Base-by-base conservation (phyloP, 2,888 invertebrate species). In the Cinara cedri region DNA sequence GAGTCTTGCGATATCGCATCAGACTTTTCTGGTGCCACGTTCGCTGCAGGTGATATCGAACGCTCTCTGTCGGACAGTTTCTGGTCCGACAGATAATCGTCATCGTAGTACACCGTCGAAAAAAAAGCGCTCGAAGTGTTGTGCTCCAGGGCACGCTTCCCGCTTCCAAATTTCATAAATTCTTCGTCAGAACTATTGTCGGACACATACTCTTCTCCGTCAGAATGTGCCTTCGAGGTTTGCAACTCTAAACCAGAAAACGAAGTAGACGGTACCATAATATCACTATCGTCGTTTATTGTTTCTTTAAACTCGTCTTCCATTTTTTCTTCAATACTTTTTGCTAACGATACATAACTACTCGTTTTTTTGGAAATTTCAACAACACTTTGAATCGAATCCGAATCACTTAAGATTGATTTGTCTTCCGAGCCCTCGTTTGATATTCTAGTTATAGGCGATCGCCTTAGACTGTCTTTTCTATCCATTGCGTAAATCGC, bases 381-480 rank as follows among this genome's bases (percentile, higher is more conserved):
- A 19, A 54, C 66, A 60, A 70, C 62, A 65, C 68, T 76, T 51
- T 72, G 26, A 13, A 71, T 26, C 6, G 76, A 78, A 68, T 57
- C 81, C 68, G 63, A 75, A 42, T 71, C 46, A 19, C 62, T 71
- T 6, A 54, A 63, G 26, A 80, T n/a, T 13, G 63, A 54, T n/a
- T 71, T 80, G 65, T 80, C 81, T 65, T 76, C 82, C 55, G 46
- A 78, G 49, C 76, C 81, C 82, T 57, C 81, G 83, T 82, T 82
- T 83, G 63, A 82, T 82, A 3, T 84, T 85, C 74, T 60, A 14
- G 51, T 55, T 3, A 57, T 70, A 4, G 81, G 72, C 1, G 63
- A 65, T 13, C 42, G 57, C 19, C 60, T 72, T 14, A 66, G 14
- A n/a, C 74, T 81, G 13, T 81, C 66, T 66, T 72, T 81, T 3